These are phyloP conservation scores for Penaeus japonicus DNA, from an alignment of 1,140 invertebrate species.

Conservation along the genomic window DNA sequence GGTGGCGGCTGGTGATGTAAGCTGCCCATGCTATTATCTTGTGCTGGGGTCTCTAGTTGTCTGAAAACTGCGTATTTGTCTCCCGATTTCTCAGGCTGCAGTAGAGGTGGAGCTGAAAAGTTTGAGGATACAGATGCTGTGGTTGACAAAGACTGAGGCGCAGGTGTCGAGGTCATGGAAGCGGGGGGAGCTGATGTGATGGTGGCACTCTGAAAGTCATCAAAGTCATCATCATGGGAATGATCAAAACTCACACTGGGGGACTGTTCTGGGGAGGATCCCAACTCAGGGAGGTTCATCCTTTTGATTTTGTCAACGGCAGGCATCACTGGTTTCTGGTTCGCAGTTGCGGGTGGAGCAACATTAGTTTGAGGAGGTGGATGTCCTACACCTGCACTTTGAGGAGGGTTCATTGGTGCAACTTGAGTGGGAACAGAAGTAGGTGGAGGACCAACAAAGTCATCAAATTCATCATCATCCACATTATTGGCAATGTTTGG, in stretches of 20 bases:
- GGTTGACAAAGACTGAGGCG: background rate
- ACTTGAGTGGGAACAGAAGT: background rate
- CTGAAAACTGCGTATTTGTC: slow-evolving; percentile 53
- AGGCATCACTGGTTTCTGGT: background rate
- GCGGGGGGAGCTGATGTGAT: background rate
- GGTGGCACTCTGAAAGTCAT: slow-evolving; percentile 53
- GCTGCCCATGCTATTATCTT: background rate
- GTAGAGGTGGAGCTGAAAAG: background rate
- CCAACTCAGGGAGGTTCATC: slow-evolving; percentile 48
- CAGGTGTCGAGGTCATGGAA: background rate
- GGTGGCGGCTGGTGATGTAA: background rate
- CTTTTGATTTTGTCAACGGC: slow-evolving; percentile 29
- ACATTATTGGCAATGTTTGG: background rate
- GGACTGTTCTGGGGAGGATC: slow-evolving; percentile 35
- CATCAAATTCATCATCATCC: slow-evolving; percentile 55
- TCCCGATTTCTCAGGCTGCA: background rate
- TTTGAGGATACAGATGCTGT: background rate
- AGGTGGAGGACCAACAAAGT: slow-evolving; percentile 35
- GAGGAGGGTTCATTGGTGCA: background rate
- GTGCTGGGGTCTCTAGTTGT: background rate
- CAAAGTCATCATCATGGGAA: slow-evolving; percentile 47
- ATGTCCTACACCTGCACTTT: background rate
- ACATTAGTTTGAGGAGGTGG: background rate
- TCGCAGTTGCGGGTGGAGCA: too few relatives aligned
- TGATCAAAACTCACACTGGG: slow-evolving; percentile 38